Conservation (phyloP, 64 coral and sea anemone species). For the Trachythela sp. region DNA sequence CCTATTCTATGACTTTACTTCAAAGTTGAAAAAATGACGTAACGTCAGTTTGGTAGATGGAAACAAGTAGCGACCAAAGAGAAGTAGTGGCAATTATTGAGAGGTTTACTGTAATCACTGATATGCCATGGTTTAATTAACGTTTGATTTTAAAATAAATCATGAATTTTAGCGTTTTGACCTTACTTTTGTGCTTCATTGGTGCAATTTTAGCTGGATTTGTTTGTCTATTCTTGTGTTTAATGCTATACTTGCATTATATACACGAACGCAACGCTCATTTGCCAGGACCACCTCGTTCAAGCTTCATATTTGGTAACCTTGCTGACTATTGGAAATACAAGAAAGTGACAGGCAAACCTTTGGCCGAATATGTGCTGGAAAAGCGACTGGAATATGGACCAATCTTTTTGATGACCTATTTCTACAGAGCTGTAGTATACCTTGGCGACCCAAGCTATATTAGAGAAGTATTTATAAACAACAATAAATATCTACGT, state of each 20-base stretch:
- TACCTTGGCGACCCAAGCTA: background rate
- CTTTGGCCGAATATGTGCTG: background rate
- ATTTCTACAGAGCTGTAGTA: background rate
- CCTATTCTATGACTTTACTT: no score
- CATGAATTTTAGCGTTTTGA: background rate
- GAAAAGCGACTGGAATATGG: background rate
- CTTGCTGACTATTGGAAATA: background rate
- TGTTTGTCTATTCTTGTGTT: background rate
- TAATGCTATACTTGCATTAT: background rate
- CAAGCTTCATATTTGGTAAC: background rate
- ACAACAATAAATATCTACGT: background rate
- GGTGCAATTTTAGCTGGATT: background rate
- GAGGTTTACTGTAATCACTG: no score
- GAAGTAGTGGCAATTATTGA: no score
- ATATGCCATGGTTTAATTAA: no score
- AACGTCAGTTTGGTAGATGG: no score
- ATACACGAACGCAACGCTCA: background rate
- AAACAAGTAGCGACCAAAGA: no score
- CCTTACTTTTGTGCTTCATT: background rate
- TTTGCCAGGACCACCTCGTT: constrained; percentile 5
- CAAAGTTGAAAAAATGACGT: no score
- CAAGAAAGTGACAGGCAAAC: background rate
- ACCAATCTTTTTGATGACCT: background rate
- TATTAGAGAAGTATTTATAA: background rate
- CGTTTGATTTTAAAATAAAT: no score